A percentile compares a stretch with the other conserved stretches of the same genome.
Evolutionary conservation across 2,797 vertebrate genomes (phyloP).

Genomic region (Brachymystax lenok): DNA sequence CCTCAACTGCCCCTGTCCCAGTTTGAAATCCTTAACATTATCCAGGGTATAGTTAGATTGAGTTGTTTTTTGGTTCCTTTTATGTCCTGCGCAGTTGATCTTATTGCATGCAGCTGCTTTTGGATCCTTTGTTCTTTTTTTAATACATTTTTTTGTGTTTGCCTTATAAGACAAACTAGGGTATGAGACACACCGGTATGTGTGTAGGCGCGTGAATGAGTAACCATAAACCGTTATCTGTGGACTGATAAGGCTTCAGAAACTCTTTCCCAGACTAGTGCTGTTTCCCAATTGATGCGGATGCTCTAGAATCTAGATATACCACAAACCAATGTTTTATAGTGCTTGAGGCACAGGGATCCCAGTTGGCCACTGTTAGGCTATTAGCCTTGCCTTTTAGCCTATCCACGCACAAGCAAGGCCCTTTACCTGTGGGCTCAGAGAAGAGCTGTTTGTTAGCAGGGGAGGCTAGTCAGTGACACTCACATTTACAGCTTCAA

Average conservation of each 20-base stretch:
- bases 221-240: neutral
- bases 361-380: neutral
- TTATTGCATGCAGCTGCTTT: conserved; percentile 48
- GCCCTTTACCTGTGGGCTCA: neutral
- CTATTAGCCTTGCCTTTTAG: neutral
- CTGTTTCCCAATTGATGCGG: neutral
- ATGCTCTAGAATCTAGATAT: neutral
- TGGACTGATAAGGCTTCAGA: conserved; percentile 9
- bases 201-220: conserved; percentile 1
- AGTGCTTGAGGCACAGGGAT: neutral
- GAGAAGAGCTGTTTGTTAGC: conserved; percentile 14
- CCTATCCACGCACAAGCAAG: neutral
- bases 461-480: neutral
- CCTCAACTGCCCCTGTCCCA: conserved; percentile 39
- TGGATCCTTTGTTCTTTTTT: conserved; percentile 26
- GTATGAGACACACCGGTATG: conserved; percentile 36
- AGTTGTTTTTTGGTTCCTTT: conserved; percentile 25
- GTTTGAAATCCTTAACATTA: conserved; percentile 47
- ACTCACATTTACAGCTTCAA: neutral
- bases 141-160: conserved; percentile 20
- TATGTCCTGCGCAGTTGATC: too few relatives aligned
- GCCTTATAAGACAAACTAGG: conserved; percentile 26
- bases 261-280: neutral
- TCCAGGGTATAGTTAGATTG: conserved; percentile 18
- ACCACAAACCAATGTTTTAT: neutral